Percentiles rank a stretch among this genome's conserved stretches.
Evolutionary conservation across 2,113 vertebrate genomes (phyloP).

Genomic region (Rhagologus leucostigma): DNA sequence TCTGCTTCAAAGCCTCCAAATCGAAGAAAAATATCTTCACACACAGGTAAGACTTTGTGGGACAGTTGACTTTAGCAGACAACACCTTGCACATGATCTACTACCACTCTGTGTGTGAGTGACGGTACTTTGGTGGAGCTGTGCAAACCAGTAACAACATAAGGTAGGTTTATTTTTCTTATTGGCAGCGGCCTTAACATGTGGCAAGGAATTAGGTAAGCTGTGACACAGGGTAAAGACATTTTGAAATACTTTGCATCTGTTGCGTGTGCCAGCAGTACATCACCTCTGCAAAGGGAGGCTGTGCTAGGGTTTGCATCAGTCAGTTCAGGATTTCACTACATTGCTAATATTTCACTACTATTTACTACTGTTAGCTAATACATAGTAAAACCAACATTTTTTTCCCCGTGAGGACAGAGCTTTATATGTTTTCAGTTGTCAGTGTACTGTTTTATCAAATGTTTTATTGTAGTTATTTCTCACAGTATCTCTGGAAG

Average conservation of each 20-base stretch:
- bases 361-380: background rate
- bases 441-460: background rate
- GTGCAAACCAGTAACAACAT: background rate
- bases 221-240: background rate
- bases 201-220: background rate
- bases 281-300: background rate
- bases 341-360: background rate
- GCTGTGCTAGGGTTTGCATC: background rate
- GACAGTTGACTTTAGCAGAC: background rate
- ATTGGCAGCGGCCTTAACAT: background rate
- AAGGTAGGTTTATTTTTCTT: background rate
- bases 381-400: background rate
- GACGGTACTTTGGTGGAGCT: background rate
- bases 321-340: background rate
- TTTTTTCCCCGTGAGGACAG: background rate
- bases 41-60: slow-evolving; percentile 73
- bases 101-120: background rate
- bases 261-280: background rate
- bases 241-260: background rate
- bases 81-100: background rate
- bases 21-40: slow-evolving; percentile 70
- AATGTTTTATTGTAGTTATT: background rate
- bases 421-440: background rate
- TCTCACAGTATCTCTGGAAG: background rate
- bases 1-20: slow-evolving; percentile 70